Conservation (phyloP, 2,113 vertebrate species). For the Phalacrocorax pelagicus region DNA sequence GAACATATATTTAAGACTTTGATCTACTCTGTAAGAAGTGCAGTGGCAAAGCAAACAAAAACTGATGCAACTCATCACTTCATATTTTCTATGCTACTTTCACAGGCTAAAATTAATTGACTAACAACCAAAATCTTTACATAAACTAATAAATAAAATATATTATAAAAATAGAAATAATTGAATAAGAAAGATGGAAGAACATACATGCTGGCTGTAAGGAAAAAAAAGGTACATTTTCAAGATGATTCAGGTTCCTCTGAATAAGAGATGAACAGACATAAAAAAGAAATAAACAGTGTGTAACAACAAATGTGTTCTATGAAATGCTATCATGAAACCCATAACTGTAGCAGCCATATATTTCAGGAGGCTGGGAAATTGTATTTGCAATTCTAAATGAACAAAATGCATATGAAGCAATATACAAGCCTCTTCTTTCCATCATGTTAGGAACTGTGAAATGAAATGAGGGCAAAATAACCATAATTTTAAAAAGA, state of each 20-base stretch:
- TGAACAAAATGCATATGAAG: not conserved
- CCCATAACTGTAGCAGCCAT: not conserved
- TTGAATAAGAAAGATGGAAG: not conserved
- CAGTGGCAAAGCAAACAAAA: not conserved
- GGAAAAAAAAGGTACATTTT: not conserved
- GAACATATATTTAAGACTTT: not conserved
- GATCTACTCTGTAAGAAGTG: not conserved
- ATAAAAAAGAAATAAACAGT: not conserved
- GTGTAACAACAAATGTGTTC: not conserved
- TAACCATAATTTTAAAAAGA: not conserved
- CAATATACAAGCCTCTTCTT: not conserved
- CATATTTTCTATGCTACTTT: not conserved
- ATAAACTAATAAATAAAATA: not conserved
- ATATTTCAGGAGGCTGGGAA: not conserved
- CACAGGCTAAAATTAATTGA: not conserved
- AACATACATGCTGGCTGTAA: not conserved
- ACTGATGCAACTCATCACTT: not conserved
- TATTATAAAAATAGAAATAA: not conserved
- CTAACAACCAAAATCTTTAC: not conserved
- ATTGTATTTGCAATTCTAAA: slow-evolving; percentile 40
- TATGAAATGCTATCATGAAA: not conserved
- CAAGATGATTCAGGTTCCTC: not conserved
- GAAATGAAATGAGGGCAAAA: not conserved
- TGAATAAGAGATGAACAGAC: not conserved
- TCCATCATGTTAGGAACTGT: not conserved